A percentile compares a stretch with the other conserved stretches of the same genome.
Evolutionary conservation across 2,888 invertebrate genomes (phyloP).

Genomic region (Lagria hirta): DNA sequence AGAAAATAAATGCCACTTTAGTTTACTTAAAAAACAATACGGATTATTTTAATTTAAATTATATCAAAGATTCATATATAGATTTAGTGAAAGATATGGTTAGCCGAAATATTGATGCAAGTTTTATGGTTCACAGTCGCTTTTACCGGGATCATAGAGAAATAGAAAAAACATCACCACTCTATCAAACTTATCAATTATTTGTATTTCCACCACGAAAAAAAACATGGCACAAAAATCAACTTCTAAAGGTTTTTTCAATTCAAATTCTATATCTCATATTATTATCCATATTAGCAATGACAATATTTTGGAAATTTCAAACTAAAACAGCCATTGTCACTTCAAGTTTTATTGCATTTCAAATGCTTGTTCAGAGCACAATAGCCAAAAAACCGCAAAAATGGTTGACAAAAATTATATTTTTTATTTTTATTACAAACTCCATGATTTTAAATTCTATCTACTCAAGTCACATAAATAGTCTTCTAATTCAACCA

Average conservation of each 20-base stretch:
- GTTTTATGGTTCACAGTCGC: too few relatives aligned
- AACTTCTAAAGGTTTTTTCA: neutral
- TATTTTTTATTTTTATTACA: neutral
- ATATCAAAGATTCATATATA: too few relatives aligned
- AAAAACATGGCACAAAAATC: neutral
- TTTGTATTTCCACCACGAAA: conserved; percentile 3
- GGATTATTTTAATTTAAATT: too few relatives aligned
- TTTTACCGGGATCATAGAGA: too few relatives aligned
- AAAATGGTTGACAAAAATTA: neutral
- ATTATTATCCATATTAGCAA: neutral
- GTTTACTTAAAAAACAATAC: too few relatives aligned
- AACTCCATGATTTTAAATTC: neutral
- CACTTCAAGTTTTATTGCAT: too few relatives aligned
- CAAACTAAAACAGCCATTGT: too few relatives aligned
- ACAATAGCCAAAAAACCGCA: neutral
- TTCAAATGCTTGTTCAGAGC: neutral
- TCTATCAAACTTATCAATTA: neutral
- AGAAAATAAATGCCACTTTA: too few relatives aligned
- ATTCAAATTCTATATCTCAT: too few relatives aligned
- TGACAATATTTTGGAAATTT: conserved; percentile 1
- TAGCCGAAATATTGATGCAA: too few relatives aligned
- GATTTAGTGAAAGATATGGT: too few relatives aligned
- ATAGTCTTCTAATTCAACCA: neutral
- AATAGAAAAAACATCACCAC: neutral
- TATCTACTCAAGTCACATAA: conserved; percentile 1